A percentile compares a stretch with the other conserved stretches of the same genome.
Evolutionary conservation across 2,888 invertebrate species (phyloP).

Genomic region (Tortrix viridana): DNA sequence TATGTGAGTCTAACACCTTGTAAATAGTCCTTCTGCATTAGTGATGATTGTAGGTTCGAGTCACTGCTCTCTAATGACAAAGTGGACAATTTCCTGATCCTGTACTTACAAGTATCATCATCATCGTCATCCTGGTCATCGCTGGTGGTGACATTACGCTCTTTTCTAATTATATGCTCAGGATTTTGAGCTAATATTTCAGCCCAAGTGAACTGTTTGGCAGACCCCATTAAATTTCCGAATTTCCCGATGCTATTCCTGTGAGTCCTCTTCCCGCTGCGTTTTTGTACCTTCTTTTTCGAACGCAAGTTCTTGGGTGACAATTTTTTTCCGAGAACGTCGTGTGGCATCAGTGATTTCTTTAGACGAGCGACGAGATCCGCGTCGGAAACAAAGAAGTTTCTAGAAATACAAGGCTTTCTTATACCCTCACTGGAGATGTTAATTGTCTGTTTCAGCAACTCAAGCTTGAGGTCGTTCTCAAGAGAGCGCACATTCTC

Average conservation of each 20-base stretch:
- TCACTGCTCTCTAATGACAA: constrained; percentile 68
- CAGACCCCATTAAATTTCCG: constrained; percentile 80
- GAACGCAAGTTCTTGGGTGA: constrained; percentile 87
- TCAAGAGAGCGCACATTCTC: constrained; percentile 75
- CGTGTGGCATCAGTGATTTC: constrained; percentile 79
- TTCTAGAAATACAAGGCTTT: constrained; percentile 75
- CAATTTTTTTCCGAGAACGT: constrained; percentile 77
- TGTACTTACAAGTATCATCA: constrained; percentile 71
- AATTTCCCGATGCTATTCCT: constrained; percentile 79
- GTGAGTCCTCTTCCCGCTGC: constrained; percentile 72
- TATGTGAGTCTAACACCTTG: constrained; percentile 86
- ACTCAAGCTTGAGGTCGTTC: constrained; percentile 72
- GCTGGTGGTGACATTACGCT: constrained; percentile 55
- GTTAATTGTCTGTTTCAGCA: constrained; percentile 74
- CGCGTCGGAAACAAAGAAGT: constrained; percentile 78
- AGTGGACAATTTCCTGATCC: constrained; percentile 73
- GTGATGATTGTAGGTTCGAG: constrained; percentile 63
- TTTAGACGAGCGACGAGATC: constrained; percentile 75
- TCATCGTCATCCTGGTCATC: constrained; percentile 61
- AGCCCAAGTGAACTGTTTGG: constrained; percentile 86
- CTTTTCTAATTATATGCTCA: constrained; percentile 85
- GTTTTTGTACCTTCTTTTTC: constrained; percentile 77
- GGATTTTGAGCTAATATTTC: constrained; percentile 87
- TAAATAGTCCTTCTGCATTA: constrained; percentile 76
- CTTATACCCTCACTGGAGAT: constrained; percentile 75